Base-by-base conservation (phyloP, 2,888 invertebrate genomes). In the Melinaea menophilus region DNA sequence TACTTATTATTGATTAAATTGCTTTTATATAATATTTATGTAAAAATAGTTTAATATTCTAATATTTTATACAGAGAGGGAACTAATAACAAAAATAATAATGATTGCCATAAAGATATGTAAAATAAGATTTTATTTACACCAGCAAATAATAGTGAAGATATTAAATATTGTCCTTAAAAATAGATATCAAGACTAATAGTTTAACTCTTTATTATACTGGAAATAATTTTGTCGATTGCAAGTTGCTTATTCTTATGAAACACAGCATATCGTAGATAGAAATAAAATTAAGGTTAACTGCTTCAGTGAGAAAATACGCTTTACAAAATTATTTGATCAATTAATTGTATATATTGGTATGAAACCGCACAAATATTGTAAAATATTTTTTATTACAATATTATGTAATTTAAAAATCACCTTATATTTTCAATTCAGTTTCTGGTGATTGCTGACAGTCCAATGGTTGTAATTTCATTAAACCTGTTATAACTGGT, bases 301-400 rank as follows among this genome's bases (percentile, higher is more conserved):
- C 65, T 68, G 51, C 51, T 66, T 63, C 69, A 71, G 71, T 71
- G 72, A 71, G 69, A 72, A n/a, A 55, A 72, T 65, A 68, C 73
- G 73, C 72, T 73, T 73, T 73, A 73, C 66, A 59, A 71, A 64
- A 69, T 69, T 65, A 63, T 56, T 66, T 68, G 63, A 64, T 57
- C 51, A 56, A 68, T 59, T 54, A 54, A 51, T 3, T 55, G 9
- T 58, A 58, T 58, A 55, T 54, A 11, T 63, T 48, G n/a, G 55
- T 56, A 68, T 67, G 63, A 61, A 69, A 67, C 69, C 71, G 71
- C 69, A 71, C 71, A 71, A 71, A 62, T 69, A 67, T 62, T 68
- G 61, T 67, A 67, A 67, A 41, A 66, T 58, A 59, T 35, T 58
- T 54, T 58, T 60, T 57, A 62, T 31, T 51, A 31, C 22, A 51